Evolutionary conservation across 2,888 invertebrate genomes (phyloP), one percentile per base, ranked within the genome.

Genomic region (Eremobia ochroleuca): DNA sequence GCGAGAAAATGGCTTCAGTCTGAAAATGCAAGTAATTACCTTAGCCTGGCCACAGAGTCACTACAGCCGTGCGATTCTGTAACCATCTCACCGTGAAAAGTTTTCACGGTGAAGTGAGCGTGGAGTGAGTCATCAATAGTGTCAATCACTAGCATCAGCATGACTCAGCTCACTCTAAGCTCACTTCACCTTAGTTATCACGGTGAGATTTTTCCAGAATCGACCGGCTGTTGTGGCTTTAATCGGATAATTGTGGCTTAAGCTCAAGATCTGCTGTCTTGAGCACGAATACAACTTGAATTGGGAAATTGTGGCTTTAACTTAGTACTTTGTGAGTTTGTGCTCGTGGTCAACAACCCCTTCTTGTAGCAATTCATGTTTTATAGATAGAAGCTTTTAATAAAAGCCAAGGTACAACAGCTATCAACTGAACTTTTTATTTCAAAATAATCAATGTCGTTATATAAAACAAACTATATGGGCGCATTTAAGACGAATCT

Each of bases 211-310:
- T n/a, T n/a, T n/a, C n/a, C n/a, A n/a, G n/a, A n/a, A n/a, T n/a
- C n/a, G n/a, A n/a, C n/a, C n/a, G n/a, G n/a, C n/a, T n/a, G n/a
- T 52, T 73, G 65, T 72, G 37, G 49, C 25, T 79, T 52, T 52
- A 66, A 73, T 66, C 28, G 73, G 65, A 59, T 72, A 79, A 78
- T 73, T 79, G 78, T 8, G 34, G 49, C 13, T 59, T 59, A 43
- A 70, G 21, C 15, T 65, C 34, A 18, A 52, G 55, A 59, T 77
- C 64, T 78, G 72, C n/a, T 40, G 49, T 40, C 64, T 76, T 52
- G 28, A 62, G 62, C 15, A 49, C 52, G 5, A 68, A 76, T 34
- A 34, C 43, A 40, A 43, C 58, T 79, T 43, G 59, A 59, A 71
- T 52, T 40, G 65, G 40, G 46, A 9, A 77, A 21, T 79, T 58